These are phyloP conservation scores for Calameuta pallipes DNA, from an alignment of 2,888 invertebrate genomes.

Conservation along the genomic window DNA sequence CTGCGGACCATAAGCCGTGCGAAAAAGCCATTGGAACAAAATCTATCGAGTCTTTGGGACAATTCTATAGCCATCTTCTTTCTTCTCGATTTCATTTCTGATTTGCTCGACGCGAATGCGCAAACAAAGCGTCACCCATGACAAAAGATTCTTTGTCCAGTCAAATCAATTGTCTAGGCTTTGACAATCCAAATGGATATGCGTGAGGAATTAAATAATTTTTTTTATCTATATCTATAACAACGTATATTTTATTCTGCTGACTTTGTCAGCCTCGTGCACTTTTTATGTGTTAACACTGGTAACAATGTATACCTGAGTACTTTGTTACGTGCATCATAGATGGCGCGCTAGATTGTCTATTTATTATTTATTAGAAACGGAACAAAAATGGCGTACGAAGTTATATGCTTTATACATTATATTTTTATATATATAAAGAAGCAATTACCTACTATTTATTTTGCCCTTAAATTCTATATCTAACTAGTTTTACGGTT, in stretches of 20 bases:
- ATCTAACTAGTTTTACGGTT: background rate
- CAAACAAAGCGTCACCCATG: background rate
- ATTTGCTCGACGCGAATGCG: background rate
- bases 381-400: background rate
- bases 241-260: background rate
- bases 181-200: background rate
- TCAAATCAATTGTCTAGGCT: background rate
- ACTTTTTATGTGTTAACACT: background rate
- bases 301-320: too few species aligned
- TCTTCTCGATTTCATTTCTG: background rate
- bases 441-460: conserved; percentile 1
- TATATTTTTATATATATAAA: too few species aligned
- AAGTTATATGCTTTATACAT: too few species aligned
- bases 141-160: background rate
- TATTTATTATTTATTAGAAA: background rate
- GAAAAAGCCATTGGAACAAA: background rate
- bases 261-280: background rate
- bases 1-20: background rate
- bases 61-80: background rate
- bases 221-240: too few species aligned
- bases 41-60: background rate
- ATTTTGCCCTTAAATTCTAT: background rate
- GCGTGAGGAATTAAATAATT: background rate
- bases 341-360: background rate
- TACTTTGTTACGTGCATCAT: background rate